These are phyloP conservation scores for Cerastis leucographa DNA, from an alignment of 2,888 invertebrate species.

Conservation along the genomic window DNA sequence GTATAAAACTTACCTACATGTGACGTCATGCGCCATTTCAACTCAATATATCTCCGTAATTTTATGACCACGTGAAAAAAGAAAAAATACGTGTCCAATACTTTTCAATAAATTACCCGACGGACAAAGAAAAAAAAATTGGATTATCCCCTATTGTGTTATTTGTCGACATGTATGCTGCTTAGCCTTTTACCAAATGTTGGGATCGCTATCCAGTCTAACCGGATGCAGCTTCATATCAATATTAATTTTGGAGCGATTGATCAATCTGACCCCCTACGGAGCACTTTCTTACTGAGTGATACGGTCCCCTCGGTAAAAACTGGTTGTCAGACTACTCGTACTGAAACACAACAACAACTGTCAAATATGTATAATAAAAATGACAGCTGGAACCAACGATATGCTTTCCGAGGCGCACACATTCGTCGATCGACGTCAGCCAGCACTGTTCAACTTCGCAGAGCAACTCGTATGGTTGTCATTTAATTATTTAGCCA, in stretches of 20 bases:
- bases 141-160: too few species aligned
- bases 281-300: not conserved
- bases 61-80: too few species aligned
- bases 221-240: not conserved
- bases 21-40: too few species aligned
- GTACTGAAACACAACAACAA: too few species aligned
- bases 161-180: not conserved
- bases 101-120: too few species aligned
- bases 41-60: too few species aligned
- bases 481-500: not conserved
- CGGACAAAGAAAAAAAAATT: too few species aligned
- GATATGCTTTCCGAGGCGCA: not conserved
- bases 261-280: not conserved
- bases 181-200: not conserved
- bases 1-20: too few species aligned
- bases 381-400: not conserved
- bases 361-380: not conserved
- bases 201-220: not conserved
- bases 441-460: not conserved
- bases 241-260: not conserved
- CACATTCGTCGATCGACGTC: not conserved
- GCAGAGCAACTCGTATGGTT: not conserved
- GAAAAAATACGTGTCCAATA: too few species aligned
- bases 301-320: not conserved
- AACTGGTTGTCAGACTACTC: not conserved